Conservation (phyloP, 2,888 invertebrate genomes). For the Thysanoteuthis rhombus region DNA sequence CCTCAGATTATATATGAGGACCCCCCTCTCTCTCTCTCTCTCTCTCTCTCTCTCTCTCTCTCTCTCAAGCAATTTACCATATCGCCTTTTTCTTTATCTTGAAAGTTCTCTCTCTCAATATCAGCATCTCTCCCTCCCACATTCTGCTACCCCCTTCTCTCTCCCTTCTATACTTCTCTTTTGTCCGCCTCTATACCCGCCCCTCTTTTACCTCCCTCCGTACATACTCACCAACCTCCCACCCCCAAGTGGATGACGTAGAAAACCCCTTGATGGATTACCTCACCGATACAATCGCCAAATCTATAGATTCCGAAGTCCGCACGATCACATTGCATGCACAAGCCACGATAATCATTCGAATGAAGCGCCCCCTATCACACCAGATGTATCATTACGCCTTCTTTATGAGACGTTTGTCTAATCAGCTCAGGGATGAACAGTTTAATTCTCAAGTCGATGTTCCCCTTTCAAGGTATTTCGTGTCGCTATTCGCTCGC, state of each 20-base stretch:
- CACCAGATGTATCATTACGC: not conserved
- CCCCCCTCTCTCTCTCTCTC: too few relatives aligned
- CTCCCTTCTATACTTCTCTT: not conserved
- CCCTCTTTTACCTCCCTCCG: not conserved
- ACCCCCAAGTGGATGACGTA: not conserved
- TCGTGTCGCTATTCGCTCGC: not conserved
- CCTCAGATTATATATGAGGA: too few relatives aligned
- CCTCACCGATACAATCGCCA: not conserved
- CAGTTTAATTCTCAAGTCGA: not conserved
- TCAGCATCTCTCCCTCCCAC: not conserved
- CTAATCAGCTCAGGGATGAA: not conserved
- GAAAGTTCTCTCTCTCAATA: not conserved
- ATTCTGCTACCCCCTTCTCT: not conserved
- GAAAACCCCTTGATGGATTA: not conserved
- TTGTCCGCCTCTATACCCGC: not conserved
- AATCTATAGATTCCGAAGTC: not conserved
- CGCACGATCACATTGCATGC: not conserved
- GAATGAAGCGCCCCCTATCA: not conserved
- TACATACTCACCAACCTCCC: not conserved
- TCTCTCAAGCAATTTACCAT: not conserved
- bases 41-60: too few relatives aligned
- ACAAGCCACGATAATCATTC: not conserved
- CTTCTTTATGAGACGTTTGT: not conserved
- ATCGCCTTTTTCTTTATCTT: not conserved
- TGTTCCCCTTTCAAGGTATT: not conserved